Percentiles rank a stretch among this genome's conserved stretches.
Evolutionary conservation across 2,797 vertebrate genomes (phyloP).

Genomic region (Dallia pectoralis): DNA sequence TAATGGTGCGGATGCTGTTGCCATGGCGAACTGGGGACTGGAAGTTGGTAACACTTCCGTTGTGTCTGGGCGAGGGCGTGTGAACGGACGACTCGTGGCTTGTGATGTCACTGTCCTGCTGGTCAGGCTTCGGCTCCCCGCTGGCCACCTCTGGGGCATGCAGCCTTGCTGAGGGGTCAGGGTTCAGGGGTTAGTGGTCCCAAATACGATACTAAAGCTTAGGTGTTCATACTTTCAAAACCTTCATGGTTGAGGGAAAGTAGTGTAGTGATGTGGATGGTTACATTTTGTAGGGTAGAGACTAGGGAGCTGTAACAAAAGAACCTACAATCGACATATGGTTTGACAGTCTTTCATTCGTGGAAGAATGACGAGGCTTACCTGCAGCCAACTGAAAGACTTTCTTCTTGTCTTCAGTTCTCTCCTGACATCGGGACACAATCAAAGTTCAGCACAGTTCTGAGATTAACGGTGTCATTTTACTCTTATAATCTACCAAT

Average conservation of each 20-base stretch:
- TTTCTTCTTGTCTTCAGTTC: conserved; percentile 95
- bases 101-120: conserved; percentile 74
- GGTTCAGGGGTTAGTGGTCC: conserved; percentile 5
- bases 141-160: conserved; percentile 76
- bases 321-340: background rate
- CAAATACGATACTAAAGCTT: background rate
- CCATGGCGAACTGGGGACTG: conserved; percentile 71
- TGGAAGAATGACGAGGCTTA: conserved; percentile 49
- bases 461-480: background rate
- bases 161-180: conserved; percentile 73
- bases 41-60: conserved; percentile 76
- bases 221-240: background rate
- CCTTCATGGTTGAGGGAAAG: background rate
- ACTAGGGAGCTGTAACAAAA: background rate
- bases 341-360: background rate
- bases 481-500: no score
- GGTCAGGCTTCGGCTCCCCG: conserved; percentile 72
- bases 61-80: conserved; percentile 71
- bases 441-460: conserved; percentile 17
- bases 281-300: background rate
- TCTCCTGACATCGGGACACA: conserved; percentile 74
- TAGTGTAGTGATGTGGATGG: background rate
- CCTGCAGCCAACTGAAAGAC: conserved; percentile 74
- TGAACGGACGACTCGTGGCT: conserved; percentile 77
- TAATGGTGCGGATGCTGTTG: conserved; percentile 80